Evolutionary conservation across 1,140 invertebrate species (phyloP).

Genomic region (Rhopalosiphum maidis): DNA sequence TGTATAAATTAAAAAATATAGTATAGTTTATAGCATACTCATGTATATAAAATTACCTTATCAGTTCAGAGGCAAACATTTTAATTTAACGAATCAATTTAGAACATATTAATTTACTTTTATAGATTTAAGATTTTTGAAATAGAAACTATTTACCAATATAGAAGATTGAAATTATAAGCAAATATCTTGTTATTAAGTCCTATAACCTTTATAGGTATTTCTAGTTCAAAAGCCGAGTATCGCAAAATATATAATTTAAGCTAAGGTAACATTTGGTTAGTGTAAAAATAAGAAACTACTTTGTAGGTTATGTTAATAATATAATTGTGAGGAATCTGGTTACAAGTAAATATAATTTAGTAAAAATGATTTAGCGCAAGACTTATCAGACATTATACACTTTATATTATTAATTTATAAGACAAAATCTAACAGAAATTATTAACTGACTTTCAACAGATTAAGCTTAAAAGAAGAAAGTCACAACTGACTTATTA

Average conservation of each 20-base stretch:
- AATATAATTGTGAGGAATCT: background rate
- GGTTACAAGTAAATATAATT: background rate
- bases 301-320: background rate
- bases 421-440: background rate
- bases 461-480: background rate
- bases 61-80: background rate
- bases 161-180: too few relatives aligned
- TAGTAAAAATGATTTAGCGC: background rate
- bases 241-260: background rate
- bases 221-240: too few relatives aligned
- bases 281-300: background rate
- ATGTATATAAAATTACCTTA: background rate
- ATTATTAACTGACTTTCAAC: background rate
- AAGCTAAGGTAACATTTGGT: background rate
- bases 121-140: background rate
- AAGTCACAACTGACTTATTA: background rate
- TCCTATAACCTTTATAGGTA: background rate
- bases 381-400: background rate
- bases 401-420: background rate
- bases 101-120: background rate
- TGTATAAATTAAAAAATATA: background rate
- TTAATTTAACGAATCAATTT: background rate
- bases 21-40: background rate
- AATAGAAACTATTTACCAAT: background rate
- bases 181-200: too few relatives aligned